A percentile compares a stretch with the other conserved stretches of the same genome.
phyloP scores from a whole-genome alignment of 2,113 vertebrate species.

The Pithys albifrons region DNA sequence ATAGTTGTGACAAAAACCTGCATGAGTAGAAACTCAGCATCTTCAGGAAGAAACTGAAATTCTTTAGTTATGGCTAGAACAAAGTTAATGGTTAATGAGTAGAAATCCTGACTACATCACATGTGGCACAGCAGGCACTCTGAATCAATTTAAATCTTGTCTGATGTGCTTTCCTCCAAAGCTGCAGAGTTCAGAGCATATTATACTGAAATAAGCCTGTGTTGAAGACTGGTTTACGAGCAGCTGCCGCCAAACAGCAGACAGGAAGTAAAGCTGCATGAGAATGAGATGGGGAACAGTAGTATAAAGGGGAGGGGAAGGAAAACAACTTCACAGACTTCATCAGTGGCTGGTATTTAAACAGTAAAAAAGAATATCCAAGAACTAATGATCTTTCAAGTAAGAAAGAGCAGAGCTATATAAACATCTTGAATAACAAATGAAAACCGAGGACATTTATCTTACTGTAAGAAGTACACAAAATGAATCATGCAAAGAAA shows the following conservation, averaged over 20 bases:
- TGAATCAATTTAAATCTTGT: background rate
- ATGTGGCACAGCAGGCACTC: background rate
- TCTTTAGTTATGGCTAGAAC: background rate
- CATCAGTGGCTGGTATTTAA: background rate
- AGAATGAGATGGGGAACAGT: background rate
- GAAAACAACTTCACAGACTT: background rate
- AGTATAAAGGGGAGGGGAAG: background rate
- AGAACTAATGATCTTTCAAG: background rate
- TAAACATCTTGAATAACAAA: background rate
- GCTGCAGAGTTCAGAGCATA: fast-evolving
- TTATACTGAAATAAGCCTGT: background rate
- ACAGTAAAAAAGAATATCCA: background rate
- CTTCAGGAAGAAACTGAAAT: background rate
- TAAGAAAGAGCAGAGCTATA: background rate
- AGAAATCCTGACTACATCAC: background rate
- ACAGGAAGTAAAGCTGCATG: conserved; percentile 33
- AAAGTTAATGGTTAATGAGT: background rate
- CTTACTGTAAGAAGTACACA: background rate
- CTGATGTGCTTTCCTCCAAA: background rate
- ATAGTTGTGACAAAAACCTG: background rate
- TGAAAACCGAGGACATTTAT: background rate
- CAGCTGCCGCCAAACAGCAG: background rate
- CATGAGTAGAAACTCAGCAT: background rate
- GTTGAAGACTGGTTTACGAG: background rate
- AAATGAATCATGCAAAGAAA: background rate